Base-by-base conservation (phyloP, 2,888 invertebrate genomes). In the Eudemis profundana region DNA sequence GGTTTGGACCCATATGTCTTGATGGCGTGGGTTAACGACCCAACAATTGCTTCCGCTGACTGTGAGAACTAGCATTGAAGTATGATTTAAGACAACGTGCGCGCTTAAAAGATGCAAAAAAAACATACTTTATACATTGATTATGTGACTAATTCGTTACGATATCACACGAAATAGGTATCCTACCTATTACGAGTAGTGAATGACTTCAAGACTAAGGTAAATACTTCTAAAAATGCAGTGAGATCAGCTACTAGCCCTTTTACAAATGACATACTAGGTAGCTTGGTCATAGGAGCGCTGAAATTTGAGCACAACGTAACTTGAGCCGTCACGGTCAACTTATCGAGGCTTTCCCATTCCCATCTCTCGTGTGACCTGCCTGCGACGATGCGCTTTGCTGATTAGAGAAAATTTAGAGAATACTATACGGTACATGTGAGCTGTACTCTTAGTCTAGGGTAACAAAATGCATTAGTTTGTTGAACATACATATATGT, bases 311-410 rank as follows among this genome's bases (percentile, higher is more conserved):
- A 65, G 59, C 78, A 78, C 79, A 83, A 66, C 40, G 89, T 81
- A 86, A 87, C 73, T 46, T 47, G 67, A 85, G 66, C 66, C 83
- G 87, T 87, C 85, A 89, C 84, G 89, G 84, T 86, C 81, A 82
- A 70, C 60, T 63, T 78, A 69, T 73, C 76, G 72, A 75, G 71
- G 76, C 87, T 87, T 89, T 90, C 87, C 83, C 84, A 85, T 84
- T 80, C 78, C 72, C 78, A 79, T 81, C 73, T 71, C 67, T 70
- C 46, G 72, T 72, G 76, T 80, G 78, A 81, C 76, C 77, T 80
- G 81, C 76, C 77, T 70, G 66, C 68, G 62, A 66, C 71, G 67
- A 51, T 51, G 53, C 59, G 59, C 60, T 65, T 60, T 46, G 29
- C 27, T 65, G 60, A 46, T 46, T 60, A 60, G 65, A 65, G 59